These are phyloP conservation scores for Leptodactylus fallax DNA, from an alignment of 2,797 vertebrate species.

Conservation along the genomic window DNA sequence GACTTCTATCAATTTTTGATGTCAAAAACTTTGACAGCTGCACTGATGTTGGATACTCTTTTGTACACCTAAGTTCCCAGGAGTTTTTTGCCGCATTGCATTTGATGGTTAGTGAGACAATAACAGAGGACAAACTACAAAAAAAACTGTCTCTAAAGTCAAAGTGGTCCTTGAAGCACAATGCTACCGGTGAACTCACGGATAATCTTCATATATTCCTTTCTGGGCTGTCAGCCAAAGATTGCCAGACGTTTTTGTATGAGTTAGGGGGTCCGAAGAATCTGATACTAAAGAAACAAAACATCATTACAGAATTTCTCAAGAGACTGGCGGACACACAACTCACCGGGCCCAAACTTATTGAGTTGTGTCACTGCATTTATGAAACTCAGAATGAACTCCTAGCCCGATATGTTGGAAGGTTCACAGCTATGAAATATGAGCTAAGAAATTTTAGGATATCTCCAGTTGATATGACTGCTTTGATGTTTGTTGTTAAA, in stretches of 20 bases:
- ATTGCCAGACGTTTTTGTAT: conserved; percentile 76
- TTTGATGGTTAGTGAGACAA: conserved; percentile 79
- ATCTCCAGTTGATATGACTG: conserved; percentile 79
- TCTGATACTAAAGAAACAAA: conserved; percentile 79
- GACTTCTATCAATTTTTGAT: conserved; percentile 79
- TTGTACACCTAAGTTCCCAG: conserved; percentile 87
- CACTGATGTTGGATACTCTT: conserved; percentile 77
- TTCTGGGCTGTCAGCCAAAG: conserved; percentile 82
- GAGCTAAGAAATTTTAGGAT: conserved; percentile 86
- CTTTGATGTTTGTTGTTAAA: conserved; percentile 81
- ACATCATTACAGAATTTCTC: conserved; percentile 74
- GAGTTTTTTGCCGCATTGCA: conserved; percentile 88
- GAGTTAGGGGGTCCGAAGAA: conserved; percentile 70
- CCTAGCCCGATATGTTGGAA: conserved; percentile 74
- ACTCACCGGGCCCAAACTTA: conserved; percentile 86
- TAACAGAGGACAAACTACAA: conserved; percentile 74
- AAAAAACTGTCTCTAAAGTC: conserved; percentile 84
- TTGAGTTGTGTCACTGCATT: conserved; percentile 85
- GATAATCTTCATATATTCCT: conserved; percentile 85
- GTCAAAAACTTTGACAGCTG: conserved; percentile 70
- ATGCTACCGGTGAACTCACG: conserved; percentile 78
- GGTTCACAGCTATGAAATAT: conserved; percentile 73
- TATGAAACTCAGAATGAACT: conserved; percentile 81
- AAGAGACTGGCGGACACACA: conserved; percentile 73
- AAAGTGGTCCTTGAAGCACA: conserved; percentile 82